Percentiles rank a stretch among this genome's conserved stretches.
phyloP scores from a whole-genome alignment of 2,113 vertebrate species.

The Pagrus major region DNA sequence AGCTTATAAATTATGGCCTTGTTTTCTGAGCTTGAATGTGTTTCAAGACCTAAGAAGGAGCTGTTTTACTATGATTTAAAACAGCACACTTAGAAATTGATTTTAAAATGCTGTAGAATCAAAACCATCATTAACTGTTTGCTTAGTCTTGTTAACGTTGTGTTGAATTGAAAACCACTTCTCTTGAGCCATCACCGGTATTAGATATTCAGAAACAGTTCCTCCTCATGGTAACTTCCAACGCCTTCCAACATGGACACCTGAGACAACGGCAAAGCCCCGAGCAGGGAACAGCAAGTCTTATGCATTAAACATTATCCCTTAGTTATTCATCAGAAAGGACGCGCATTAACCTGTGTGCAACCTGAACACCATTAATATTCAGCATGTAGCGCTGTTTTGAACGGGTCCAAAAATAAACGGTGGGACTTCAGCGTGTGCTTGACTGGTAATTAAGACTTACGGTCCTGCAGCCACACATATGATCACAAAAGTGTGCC shows the following conservation, averaged over 20 bases:
- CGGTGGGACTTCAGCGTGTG: background rate
- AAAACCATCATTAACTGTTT: background rate
- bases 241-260: constrained; percentile 40
- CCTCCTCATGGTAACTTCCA: constrained; percentile 32
- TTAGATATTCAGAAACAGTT: constrained; percentile 12
- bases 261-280: constrained; percentile 56
- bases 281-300: constrained; percentile 45
- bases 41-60: background rate
- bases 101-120: background rate
- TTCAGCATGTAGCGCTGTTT: constrained; percentile 58
- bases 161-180: constrained; percentile 7
- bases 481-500: background rate
- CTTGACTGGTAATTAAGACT: constrained; percentile 52
- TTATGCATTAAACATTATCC: constrained; percentile 75
- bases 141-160: background rate
- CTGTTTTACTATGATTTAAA: background rate
- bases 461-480: constrained; percentile 18
- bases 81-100: background rate
- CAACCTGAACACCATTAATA: constrained; percentile 72
- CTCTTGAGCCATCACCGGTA: background rate
- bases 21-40: background rate
- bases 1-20: background rate
- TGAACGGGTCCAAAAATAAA: constrained; percentile 64
- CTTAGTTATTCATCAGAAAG: constrained; percentile 76
- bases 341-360: constrained; percentile 68